A percentile compares a stretch with the other conserved stretches of the same genome.
Evolutionary conservation across 1,140 invertebrate genomes (phyloP).

Genomic region (Mactra quadrangularis): DNA sequence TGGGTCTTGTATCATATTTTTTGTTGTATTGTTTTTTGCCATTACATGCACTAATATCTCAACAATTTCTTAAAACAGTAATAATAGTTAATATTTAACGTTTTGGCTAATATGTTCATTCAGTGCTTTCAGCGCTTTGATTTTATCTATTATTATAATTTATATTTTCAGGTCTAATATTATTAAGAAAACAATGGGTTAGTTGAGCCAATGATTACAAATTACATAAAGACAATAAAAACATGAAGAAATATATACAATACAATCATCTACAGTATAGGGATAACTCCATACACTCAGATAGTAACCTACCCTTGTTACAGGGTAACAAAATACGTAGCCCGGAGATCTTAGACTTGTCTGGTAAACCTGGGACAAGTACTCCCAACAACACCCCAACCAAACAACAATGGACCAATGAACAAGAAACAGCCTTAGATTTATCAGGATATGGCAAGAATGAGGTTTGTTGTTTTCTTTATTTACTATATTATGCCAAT

Average conservation of each 20-base stretch:
- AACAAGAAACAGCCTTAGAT: constrained; percentile 43
- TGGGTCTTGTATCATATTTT: no score
- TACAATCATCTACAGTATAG: constrained; percentile 28
- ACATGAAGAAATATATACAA: constrained; percentile 58
- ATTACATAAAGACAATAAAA: neutral
- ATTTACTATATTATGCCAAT: neutral
- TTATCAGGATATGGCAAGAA: constrained; percentile 12
- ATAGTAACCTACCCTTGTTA: neutral
- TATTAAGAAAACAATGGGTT: constrained; percentile 6
- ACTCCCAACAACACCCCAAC: neutral
- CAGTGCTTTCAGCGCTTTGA: no score
- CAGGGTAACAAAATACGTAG: neutral
- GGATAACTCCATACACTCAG: neutral
- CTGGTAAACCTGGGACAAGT: constrained; percentile 4
- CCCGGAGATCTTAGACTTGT: constrained; percentile 27
- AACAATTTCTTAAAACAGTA: no score
- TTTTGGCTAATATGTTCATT: no score
- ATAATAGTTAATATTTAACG: no score
- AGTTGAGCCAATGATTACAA: neutral
- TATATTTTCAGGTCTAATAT: no score
- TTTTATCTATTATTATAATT: no score
- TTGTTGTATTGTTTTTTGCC: no score
- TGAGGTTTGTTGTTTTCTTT: constrained; percentile 1
- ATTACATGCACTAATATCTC: no score
- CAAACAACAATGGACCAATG: constrained; percentile 20